Percentiles rank a stretch among this genome's conserved stretches.
phyloP scores from a whole-genome alignment of 2,888 invertebrate species.

The Julus scandinavius region DNA sequence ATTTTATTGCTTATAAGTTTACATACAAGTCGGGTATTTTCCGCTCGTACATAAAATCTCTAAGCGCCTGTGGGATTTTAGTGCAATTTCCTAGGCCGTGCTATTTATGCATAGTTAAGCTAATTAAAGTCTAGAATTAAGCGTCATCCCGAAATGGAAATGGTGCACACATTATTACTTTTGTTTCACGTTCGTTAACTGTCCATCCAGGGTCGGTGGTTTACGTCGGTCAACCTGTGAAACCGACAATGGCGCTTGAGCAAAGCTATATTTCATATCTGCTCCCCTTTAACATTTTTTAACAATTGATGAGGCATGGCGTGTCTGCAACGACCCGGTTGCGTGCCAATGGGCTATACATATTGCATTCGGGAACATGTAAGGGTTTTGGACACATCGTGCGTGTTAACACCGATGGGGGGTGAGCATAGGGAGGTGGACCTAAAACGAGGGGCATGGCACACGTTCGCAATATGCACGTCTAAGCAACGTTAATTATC shows the following conservation, averaged over 20 bases:
- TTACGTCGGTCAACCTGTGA: background rate
- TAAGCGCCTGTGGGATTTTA: background rate
- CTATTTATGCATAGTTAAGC: background rate
- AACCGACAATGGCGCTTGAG: background rate
- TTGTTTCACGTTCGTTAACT: background rate
- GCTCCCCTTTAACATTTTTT: slow-evolving; percentile 23
- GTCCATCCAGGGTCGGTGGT: background rate
- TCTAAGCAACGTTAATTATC: slow-evolving; percentile 36
- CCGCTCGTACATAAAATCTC: background rate
- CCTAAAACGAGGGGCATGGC: background rate
- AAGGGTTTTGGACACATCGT: slow-evolving; percentile 34
- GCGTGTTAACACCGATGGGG: slow-evolving; percentile 2
- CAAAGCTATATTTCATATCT: slow-evolving; percentile 17
- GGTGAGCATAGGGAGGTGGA: background rate
- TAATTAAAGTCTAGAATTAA: background rate
- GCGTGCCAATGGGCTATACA: slow-evolving; percentile 27
- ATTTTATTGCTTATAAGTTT: background rate
- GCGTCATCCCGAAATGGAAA: background rate
- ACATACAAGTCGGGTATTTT: background rate
- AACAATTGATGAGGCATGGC: slow-evolving; percentile 39
- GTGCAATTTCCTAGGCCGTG: background rate
- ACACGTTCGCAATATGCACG: background rate
- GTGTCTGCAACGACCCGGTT: slow-evolving; percentile 38
- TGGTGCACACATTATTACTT: background rate
- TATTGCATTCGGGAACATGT: slow-evolving; percentile 39